Evolutionary conservation across 2,797 vertebrate species (phyloP).

Genomic region (Valencia hispanica): DNA sequence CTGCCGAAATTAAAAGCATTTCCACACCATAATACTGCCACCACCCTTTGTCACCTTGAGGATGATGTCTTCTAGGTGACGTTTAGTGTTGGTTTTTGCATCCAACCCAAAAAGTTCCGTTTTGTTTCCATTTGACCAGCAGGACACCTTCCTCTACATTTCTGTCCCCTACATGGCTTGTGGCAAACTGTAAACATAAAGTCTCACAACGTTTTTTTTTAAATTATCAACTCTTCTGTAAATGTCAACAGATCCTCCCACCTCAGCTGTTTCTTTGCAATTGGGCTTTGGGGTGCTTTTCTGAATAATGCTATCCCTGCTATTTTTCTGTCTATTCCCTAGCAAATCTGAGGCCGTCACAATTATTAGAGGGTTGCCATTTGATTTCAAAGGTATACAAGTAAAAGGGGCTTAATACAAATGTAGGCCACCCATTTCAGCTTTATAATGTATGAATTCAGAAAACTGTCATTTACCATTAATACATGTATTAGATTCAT

Average conservation of each 20-base stretch:
- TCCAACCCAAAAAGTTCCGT: too few species aligned
- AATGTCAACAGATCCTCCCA: not conserved
- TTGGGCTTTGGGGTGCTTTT: not conserved
- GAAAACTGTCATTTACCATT: not conserved
- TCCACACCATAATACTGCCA: too few species aligned
- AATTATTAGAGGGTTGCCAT: not conserved
- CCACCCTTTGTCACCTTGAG: too few species aligned
- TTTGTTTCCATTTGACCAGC: constrained; percentile 3
- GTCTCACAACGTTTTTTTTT: not conserved
- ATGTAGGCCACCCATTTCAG: not conserved
- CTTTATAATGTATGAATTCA: not conserved
- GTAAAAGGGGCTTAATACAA: not conserved
- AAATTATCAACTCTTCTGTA: not conserved
- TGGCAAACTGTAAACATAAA: not conserved
- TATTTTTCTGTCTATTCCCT: not conserved
- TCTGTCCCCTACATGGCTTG: not conserved
- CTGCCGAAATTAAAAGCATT: too few species aligned
- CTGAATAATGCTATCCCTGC: not conserved
- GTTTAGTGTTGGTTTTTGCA: too few species aligned
- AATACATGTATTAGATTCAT: not conserved
- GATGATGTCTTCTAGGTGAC: too few species aligned
- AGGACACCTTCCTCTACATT: not conserved
- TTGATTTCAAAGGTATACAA: not conserved
- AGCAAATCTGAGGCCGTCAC: not conserved
- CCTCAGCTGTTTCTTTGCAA: not conserved